Evolutionary conservation across 2,113 vertebrate genomes (phyloP).

Genomic region (Xiphophorus hellerii): DNA sequence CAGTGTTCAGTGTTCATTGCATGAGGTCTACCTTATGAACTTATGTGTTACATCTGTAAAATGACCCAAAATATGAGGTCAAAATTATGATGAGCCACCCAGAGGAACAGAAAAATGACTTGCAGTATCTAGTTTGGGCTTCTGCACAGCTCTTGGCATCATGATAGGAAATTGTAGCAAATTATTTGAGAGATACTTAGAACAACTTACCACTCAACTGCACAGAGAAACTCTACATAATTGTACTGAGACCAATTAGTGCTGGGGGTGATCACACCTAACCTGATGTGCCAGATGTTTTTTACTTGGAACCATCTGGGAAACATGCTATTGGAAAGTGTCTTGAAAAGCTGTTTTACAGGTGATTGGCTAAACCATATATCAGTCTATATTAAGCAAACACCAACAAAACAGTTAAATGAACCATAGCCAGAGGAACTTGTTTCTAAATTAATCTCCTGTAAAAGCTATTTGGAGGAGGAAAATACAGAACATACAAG

Average conservation of each 20-base stretch:
- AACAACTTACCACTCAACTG: neutral
- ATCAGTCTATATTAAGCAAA: neutral
- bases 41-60: neutral
- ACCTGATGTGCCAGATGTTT: constrained; percentile 11
- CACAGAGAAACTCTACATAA: neutral
- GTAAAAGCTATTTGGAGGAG: neutral
- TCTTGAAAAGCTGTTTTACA: neutral
- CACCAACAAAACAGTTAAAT: neutral
- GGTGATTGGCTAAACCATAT: neutral
- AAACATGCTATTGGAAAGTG: neutral
- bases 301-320: neutral
- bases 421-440: neutral
- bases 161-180: neutral
- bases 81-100: neutral
- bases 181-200: neutral
- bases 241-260: neutral
- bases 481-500: neutral
- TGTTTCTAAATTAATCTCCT: neutral
- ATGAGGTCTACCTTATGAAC: neutral
- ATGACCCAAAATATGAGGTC: neutral
- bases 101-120: neutral
- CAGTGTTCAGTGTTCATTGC: neutral
- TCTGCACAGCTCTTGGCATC: neutral
- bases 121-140: neutral
- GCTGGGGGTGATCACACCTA: constrained; percentile 5